Base-by-base conservation (phyloP, 2,113 vertebrate genomes). In the Microcebus griseorufus region DNA sequence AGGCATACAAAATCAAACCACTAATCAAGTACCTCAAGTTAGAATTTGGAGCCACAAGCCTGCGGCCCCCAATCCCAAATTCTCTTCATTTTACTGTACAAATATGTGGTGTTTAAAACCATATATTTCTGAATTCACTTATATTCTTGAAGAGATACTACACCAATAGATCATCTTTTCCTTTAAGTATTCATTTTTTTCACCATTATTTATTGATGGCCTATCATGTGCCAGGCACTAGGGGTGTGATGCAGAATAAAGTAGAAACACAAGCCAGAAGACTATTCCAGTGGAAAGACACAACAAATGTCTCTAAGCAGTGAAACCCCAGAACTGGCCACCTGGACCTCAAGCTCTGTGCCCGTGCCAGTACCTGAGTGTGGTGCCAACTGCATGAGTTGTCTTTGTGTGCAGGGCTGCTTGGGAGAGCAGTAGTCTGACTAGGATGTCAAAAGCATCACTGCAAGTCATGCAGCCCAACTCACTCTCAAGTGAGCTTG, bases 401-500 rank as follows among this genome's bases (percentile, higher is more conserved):
- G 55, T 55, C 83, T 93, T 82, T 82, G 42, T 83, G 48, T 37
- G 25, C 6, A 20, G 27, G n/a, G 16, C 81, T 58, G 37, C 55
- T 70, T 25, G 51, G n/a, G 22, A 86, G 80, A 76, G 79, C 27
- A 4, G 0, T 6, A 10, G 17, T 65, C 37, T 25, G 7, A 4
- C 65, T 17, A 51, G 32, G 13, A 17, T 95, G 70, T 95, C 84
- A 51, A 14, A 94, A 96, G 32, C 39, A 9, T 83, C 55, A 10
- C 67, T 34, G 3, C 22, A 88, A 62, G 51, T 39, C 42, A 27
- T 0, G 14, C n/a, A 75, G 79, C 69, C 69, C 79, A 84, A 16
- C 8, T 2, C 39, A 55, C 5, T 98, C 98, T 96, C 96, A 90
- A 97, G 97, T 93, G 95, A 92, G 96, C 98, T 95, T 95, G 96